Evolutionary conservation across 2,888 invertebrate species (phyloP).

Genomic region (Eilema griseolum): DNA sequence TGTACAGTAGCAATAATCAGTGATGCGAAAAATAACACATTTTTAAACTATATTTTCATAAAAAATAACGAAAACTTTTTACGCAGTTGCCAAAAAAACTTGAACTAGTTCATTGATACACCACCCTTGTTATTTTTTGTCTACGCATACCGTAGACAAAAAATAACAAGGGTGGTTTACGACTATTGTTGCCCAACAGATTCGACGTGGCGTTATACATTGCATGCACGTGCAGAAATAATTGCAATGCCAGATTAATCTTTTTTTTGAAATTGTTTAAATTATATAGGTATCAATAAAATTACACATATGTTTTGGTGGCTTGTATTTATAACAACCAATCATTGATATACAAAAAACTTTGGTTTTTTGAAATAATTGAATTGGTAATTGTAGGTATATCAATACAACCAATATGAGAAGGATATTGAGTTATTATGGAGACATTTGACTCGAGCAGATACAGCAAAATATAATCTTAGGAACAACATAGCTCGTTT

Average conservation of each 20-base stretch:
- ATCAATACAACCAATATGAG: too few species aligned
- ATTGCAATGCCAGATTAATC: neutral
- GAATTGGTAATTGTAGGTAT: too few species aligned
- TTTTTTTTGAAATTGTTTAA: neutral
- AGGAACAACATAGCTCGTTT: too few species aligned
- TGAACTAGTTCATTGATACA: constrained; percentile 32
- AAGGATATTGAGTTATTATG: too few species aligned
- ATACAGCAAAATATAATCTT: too few species aligned
- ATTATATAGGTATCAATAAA: neutral
- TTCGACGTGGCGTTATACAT: constrained; percentile 11
- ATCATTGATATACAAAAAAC: too few species aligned
- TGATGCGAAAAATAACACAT: constrained; percentile 8
- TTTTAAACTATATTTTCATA: neutral
- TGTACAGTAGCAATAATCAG: neutral
- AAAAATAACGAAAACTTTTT: constrained; percentile 22
- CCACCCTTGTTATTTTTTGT: too few species aligned
- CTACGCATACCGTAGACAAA: constrained; percentile 11
- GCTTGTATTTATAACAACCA: neutral
- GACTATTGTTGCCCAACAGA: constrained; percentile 37
- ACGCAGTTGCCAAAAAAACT: constrained; percentile 2
- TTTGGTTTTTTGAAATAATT: too few species aligned
- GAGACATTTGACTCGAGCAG: too few species aligned
- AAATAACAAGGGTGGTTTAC: constrained; percentile 32
- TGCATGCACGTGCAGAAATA: constrained; percentile 36
- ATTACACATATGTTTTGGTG: neutral